Base-by-base conservation (phyloP, 1,140 invertebrate species). In the Bombyx mandarina region DNA sequence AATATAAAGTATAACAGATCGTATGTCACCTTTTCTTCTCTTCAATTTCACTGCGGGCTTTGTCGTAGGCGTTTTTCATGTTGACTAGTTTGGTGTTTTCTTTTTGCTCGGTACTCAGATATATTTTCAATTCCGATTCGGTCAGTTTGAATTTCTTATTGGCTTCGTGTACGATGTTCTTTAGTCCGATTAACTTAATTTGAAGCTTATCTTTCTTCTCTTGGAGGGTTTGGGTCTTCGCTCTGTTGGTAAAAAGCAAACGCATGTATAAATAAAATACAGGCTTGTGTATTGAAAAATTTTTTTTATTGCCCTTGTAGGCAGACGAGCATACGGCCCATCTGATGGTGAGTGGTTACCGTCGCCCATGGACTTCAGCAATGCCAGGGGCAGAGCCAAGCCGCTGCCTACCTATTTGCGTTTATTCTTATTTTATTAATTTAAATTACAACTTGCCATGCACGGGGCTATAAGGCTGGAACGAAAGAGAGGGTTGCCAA, bases 101-200 rank as follows among this genome's bases (percentile, higher is more conserved):
- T 1, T 89, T 92, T 47, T 92, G 88, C 75, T 97, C 94, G 44
- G 90, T 93, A 51, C 93, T 94, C 42, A 93, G 88, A 58, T 94
- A 95, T 22, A 98, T 89, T 73, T 97, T 93, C 5, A 98, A 79
- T 75, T 97, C 93, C 0, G 93, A 94, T 71, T 97, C 92, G 0
- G 94, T 92, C 12, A 98, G 82, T 65, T 94, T 92, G 57, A 92
- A 91, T 71, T 92, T 89, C 4, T 93, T 92, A 71, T 94, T 94
- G 0, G 92, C 90, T 74, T 94, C 91, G 75, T 96, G 92, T 0
- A 94, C 92, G 22, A 89, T 88, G 65, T 93, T 93, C 67, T 91
- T 93, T 1, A 95, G 78, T 35, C 89, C 89, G 26, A 94, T 90
- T 6, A 97, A 78, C 60, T 93, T 86, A 1, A 89, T 89, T 84